Percentiles rank a stretch among this genome's conserved stretches.
phyloP scores from a whole-genome alignment of 2,888 invertebrate genomes.

The Platycheirus rosarum region DNA sequence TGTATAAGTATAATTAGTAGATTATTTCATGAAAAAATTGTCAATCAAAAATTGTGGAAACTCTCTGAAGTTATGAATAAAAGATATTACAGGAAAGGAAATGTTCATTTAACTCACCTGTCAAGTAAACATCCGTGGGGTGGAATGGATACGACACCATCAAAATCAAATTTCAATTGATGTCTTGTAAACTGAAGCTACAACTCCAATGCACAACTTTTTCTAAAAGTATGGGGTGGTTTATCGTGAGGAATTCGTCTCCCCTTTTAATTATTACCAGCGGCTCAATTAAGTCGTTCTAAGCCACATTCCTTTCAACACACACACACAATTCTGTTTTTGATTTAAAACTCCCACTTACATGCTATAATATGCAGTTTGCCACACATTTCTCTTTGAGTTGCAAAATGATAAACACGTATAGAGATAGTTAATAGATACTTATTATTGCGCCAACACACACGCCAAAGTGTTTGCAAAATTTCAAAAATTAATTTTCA shows the following conservation, averaged over 20 bases:
- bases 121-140: constrained; percentile 70
- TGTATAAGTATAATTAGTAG: no score
- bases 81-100: neutral
- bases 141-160: constrained; percentile 57
- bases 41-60: no score
- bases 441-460: constrained; percentile 5
- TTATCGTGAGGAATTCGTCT: no score
- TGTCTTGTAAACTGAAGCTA: constrained; percentile 31
- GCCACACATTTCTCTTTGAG: constrained; percentile 51
- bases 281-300: constrained; percentile 51
- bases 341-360: constrained; percentile 44
- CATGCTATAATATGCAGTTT: constrained; percentile 16
- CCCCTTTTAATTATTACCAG: constrained; percentile 51
- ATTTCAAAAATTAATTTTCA: constrained; percentile 74
- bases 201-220: neutral
- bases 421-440: neutral
- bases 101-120: constrained; percentile 53
- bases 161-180: constrained; percentile 56
- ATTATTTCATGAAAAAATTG: no score
- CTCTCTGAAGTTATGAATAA: no score
- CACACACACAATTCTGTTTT: constrained; percentile 5
- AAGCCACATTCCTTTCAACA: constrained; percentile 18
- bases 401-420: constrained; percentile 21
- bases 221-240: no score
- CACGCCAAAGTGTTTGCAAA: constrained; percentile 28